phyloP scores from a whole-genome alignment of 2,888 invertebrate genomes.

The Nomada hirtipes region DNA sequence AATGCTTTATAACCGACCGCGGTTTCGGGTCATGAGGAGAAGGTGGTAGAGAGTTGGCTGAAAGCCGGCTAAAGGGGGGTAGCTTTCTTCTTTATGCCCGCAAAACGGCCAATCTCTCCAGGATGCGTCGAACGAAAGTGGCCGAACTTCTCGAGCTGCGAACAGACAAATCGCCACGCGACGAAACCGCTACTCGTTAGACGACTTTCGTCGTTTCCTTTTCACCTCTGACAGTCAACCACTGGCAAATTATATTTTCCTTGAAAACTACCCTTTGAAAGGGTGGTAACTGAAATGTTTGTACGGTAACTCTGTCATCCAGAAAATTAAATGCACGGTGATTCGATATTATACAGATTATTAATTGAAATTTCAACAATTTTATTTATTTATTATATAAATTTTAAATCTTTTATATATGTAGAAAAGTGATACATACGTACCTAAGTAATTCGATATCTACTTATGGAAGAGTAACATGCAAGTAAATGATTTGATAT shows the following conservation, averaged over 20 bases:
- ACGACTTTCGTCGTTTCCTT: constrained; percentile 42
- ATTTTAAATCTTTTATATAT: too few relatives aligned
- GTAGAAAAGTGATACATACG: too few relatives aligned
- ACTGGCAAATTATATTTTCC: constrained; percentile 40
- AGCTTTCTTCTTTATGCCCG: constrained; percentile 68
- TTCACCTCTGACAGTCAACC: constrained; percentile 4
- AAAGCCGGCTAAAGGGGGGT: constrained; percentile 62
- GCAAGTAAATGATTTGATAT: too few relatives aligned
- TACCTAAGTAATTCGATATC: too few relatives aligned
- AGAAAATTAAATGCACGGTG: too few relatives aligned
- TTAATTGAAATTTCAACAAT: too few relatives aligned
- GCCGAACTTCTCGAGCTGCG: constrained; percentile 65
- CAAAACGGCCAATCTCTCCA: constrained; percentile 72
- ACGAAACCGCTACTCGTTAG: constrained; percentile 59
- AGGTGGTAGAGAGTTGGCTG: constrained; percentile 44
- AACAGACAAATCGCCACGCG: constrained; percentile 59
- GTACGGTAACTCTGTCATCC: too few relatives aligned
- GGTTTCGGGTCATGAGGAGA: constrained; percentile 69
- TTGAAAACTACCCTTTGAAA: neutral
- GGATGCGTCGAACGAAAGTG: constrained; percentile 72
- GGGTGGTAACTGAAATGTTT: neutral
- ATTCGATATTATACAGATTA: too few relatives aligned
- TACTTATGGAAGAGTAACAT: too few relatives aligned
- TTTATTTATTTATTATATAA: too few relatives aligned
- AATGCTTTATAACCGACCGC: constrained; percentile 76